Conservation (phyloP, 1,140 invertebrate species). For the Hirudo medicinalis region DNA sequence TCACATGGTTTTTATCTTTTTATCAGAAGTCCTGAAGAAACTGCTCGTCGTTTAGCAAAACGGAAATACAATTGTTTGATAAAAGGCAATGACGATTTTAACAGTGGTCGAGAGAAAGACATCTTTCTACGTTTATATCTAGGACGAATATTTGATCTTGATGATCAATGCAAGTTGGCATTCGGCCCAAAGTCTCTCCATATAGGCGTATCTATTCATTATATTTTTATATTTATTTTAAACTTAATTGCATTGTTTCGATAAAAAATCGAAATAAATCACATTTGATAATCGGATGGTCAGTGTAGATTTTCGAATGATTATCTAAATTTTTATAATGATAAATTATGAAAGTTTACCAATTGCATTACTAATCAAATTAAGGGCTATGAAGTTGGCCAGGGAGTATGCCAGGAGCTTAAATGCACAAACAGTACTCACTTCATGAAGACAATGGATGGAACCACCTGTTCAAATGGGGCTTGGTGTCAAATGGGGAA, state of each 20-base stretch:
- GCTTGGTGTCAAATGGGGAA: constrained; percentile 24
- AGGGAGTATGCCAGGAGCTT: background rate
- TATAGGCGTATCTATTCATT: constrained; percentile 25
- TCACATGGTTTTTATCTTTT: too few relatives aligned
- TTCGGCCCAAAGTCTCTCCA: constrained; percentile 27
- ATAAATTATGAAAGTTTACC: too few relatives aligned
- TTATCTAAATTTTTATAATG: too few relatives aligned
- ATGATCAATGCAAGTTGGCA: constrained; percentile 28
- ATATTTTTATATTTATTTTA: too few relatives aligned
- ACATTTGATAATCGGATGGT: too few relatives aligned
- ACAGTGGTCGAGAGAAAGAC: constrained; percentile 14
- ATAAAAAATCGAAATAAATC: too few relatives aligned
- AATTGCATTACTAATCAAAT: too few relatives aligned
- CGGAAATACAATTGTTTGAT: constrained; percentile 25
- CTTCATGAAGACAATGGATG: constrained; percentile 12
- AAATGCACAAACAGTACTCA: background rate
- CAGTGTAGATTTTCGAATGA: background rate
- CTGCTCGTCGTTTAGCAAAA: too few relatives aligned
- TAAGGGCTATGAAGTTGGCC: too few relatives aligned
- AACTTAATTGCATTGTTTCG: constrained; percentile 1
- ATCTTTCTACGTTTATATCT: constrained; percentile 23
- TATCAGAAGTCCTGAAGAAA: background rate
- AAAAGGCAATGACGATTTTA: constrained; percentile 18
- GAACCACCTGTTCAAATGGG: constrained; percentile 13
- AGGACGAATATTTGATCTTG: constrained; percentile 25